Percentiles rank a stretch among this genome's conserved stretches.
Conservation (phyloP, 2,797 vertebrate genomes). For the Xiphophorus birchmanni region DNA sequence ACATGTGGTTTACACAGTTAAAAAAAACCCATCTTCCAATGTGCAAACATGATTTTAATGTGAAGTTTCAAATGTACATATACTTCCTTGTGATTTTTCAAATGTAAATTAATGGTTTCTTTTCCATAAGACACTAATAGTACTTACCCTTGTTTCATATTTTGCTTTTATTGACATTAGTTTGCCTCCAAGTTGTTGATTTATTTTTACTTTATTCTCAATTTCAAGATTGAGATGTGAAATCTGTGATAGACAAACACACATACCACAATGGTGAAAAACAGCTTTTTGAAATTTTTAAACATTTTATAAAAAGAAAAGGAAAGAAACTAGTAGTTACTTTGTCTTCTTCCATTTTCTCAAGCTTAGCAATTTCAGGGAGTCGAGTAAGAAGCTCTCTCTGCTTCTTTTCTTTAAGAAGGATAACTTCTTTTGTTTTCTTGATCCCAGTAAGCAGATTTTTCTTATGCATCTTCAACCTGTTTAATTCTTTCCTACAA, state of each 20-base stretch:
- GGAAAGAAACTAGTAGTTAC: constrained; percentile 32
- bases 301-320: not conserved
- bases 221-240: constrained; percentile 62
- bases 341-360: constrained; percentile 37
- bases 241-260: constrained; percentile 57
- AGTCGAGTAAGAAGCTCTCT: constrained; percentile 18
- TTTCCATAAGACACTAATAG: constrained; percentile 2
- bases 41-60: not conserved
- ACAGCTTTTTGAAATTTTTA: not conserved
- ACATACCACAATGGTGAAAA: not conserved
- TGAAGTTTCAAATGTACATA: not conserved
- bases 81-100: not conserved
- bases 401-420: constrained; percentile 35
- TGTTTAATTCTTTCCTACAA: constrained; percentile 56
- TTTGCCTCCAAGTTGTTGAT: constrained; percentile 38
- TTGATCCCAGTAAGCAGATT: constrained; percentile 36
- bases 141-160: constrained; percentile 72
- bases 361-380: constrained; percentile 35
- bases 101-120: not conserved
- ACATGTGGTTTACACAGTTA: not conserved
- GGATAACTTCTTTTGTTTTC: constrained; percentile 32
- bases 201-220: constrained; percentile 52
- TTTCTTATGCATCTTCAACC: constrained; percentile 37
- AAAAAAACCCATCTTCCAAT: not conserved
- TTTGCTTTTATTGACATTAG: constrained; percentile 51